Evolutionary conservation across 2,888 invertebrate species (phyloP).

Genomic region (Ptychoptera contaminata): DNA sequence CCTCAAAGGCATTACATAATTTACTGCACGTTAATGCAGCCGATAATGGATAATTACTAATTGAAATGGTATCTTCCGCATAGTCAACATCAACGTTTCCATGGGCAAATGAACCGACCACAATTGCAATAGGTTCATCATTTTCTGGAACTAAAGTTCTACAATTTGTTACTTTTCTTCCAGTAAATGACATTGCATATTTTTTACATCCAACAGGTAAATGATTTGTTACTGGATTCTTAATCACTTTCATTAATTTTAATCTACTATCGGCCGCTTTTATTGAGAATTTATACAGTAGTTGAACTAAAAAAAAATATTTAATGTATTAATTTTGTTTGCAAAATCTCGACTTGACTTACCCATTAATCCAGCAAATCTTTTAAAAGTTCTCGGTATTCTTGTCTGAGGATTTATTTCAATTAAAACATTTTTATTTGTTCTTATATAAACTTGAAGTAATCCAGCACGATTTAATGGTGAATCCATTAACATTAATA

Average conservation of each 20-base stretch:
- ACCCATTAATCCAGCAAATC: slow-evolving; percentile 96
- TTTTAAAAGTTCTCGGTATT: slow-evolving; percentile 90
- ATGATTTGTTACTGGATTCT: slow-evolving; percentile 89
- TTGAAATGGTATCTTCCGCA: slow-evolving; percentile 75
- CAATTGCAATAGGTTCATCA: slow-evolving; percentile 73
- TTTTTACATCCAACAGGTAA: slow-evolving; percentile 88
- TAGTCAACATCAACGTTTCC: slow-evolving; percentile 83
- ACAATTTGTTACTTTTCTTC: slow-evolving; percentile 51
- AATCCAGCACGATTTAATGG: slow-evolving; percentile 91
- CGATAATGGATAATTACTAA: slow-evolving; percentile 92
- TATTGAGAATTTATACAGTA: slow-evolving; percentile 87
- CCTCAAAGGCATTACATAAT: slow-evolving; percentile 87
- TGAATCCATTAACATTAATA: slow-evolving; percentile 94
- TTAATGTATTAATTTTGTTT: slow-evolving; percentile 1
- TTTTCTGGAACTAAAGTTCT: slow-evolving; percentile 60
- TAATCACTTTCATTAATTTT: slow-evolving; percentile 87
- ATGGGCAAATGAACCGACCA: slow-evolving; percentile 95
- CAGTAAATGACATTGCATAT: slow-evolving; percentile 76
- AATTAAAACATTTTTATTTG: slow-evolving; percentile 81
- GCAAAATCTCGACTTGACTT: slow-evolving; percentile 15
- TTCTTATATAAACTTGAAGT: slow-evolving; percentile 88
- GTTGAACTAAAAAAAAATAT: slow-evolving; percentile 58
- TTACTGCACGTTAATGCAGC: slow-evolving; percentile 94
- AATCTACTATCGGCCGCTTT: slow-evolving; percentile 78
- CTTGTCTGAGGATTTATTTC: slow-evolving; percentile 95